Evolutionary conservation across 2,113 vertebrate genomes (phyloP).

Genomic region (Nicator chloris): DNA sequence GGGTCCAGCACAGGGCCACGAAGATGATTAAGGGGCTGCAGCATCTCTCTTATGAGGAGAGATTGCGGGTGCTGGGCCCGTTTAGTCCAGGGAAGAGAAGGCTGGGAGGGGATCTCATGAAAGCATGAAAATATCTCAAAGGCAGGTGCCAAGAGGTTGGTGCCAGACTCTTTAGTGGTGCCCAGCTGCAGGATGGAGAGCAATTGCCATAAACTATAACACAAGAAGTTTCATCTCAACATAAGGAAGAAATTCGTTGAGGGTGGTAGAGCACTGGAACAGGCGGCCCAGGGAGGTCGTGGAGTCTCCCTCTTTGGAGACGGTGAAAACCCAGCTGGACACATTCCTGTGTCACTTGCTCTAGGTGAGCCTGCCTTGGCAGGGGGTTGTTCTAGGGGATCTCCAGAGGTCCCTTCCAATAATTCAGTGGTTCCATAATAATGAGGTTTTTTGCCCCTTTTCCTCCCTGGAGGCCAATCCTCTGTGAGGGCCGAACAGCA

Average conservation of each 20-base stretch:
- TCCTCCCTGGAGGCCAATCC: too few species aligned
- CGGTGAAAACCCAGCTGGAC: not conserved
- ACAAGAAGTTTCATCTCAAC: not conserved
- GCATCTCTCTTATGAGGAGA: not conserved
- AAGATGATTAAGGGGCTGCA: not conserved
- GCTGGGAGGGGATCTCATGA: not conserved
- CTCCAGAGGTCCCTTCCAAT: not conserved
- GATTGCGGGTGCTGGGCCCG: not conserved
- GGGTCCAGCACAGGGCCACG: not conserved
- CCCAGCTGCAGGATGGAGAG: too few species aligned
- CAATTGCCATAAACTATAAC: not conserved
- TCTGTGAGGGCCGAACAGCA: not conserved
- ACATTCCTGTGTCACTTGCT: not conserved
- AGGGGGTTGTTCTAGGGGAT: too few species aligned
- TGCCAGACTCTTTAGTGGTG: not conserved
- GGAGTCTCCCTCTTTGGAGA: not conserved
- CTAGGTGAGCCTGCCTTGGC: not conserved
- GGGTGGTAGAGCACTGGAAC: not conserved
- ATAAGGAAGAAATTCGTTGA: not conserved
- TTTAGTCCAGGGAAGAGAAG: not conserved
- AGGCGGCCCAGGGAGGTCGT: accelerated
- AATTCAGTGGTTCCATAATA: not conserved
- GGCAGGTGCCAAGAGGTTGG: not conserved
- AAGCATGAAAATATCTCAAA: not conserved
- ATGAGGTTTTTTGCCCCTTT: not conserved